Percentiles rank a stretch among this genome's conserved stretches.
Evolutionary conservation across 1,140 invertebrate genomes (phyloP).

Genomic region (Drosophila arawakana): DNA sequence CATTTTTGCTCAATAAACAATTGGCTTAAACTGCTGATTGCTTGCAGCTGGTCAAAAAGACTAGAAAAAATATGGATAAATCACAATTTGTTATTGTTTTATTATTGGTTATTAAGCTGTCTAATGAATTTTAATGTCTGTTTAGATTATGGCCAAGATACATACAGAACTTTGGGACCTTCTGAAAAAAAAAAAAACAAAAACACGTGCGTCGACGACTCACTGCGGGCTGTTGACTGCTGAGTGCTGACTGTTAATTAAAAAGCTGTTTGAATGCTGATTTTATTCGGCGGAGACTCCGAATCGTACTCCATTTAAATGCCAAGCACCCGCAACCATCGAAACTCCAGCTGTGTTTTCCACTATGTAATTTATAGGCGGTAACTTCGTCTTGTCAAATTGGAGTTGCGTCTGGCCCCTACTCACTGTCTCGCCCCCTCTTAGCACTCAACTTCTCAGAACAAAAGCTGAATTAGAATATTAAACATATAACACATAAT

Average conservation of each 20-base stretch:
- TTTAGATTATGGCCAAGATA: conserved; percentile 19
- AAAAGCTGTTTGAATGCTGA: conserved; percentile 53
- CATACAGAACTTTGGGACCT: conserved; percentile 1
- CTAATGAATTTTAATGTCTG: conserved; percentile 62
- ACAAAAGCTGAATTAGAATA: conserved; percentile 61
- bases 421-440: not conserved
- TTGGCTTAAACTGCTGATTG: conserved; percentile 4
- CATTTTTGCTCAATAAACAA: conserved; percentile 16
- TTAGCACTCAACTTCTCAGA: conserved; percentile 23
- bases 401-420: conserved; percentile 22
- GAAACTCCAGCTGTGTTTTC: conserved; percentile 41
- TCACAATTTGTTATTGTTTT: conserved; percentile 7
- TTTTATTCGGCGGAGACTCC: conserved; percentile 25
- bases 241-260: conserved; percentile 55
- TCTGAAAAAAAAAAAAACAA: conserved; percentile 3
- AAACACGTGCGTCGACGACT: conserved; percentile 42
- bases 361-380: conserved; percentile 49
- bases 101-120: conserved; percentile 56
- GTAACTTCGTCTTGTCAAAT: conserved; percentile 56
- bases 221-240: conserved; percentile 23
- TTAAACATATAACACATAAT: conserved; percentile 47
- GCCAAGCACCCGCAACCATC: conserved; percentile 51
- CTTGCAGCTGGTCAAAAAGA: conserved; percentile 10
- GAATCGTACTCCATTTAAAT: conserved; percentile 39
- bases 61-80: conserved; percentile 1